Conservation (phyloP, 2,113 vertebrate genomes). For the Perca schrenkii region DNA sequence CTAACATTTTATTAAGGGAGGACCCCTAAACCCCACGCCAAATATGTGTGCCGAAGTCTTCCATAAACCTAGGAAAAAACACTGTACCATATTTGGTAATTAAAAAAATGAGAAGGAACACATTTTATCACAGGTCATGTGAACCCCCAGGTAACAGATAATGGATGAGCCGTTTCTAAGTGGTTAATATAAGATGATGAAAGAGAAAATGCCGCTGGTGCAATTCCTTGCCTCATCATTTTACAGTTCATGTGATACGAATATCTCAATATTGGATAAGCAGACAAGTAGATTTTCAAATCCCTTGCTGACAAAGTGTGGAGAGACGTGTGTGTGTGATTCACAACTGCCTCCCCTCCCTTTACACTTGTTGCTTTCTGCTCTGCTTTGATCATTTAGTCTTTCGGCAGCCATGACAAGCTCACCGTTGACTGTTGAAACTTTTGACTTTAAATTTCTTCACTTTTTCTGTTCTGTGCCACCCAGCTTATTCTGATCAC, state of each 20-base stretch:
- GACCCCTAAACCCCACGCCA: no score
- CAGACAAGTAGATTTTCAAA: constrained; percentile 48
- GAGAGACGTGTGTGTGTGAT: constrained; percentile 45
- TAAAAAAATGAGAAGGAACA: neutral
- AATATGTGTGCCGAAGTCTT: no score
- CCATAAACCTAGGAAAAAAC: no score
- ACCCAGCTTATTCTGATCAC: constrained; percentile 21
- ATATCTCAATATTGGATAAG: constrained; percentile 48
- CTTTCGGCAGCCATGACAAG: constrained; percentile 53
- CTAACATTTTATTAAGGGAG: no score
- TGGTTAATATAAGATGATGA: constrained; percentile 34
- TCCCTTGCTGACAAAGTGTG: constrained; percentile 44
- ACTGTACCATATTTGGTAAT: neutral
- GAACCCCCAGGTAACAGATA: constrained; percentile 26
- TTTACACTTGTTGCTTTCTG: constrained; percentile 55
- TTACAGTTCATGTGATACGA: constrained; percentile 37
- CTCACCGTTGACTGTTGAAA: constrained; percentile 41
- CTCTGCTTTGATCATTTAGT: constrained; percentile 64
- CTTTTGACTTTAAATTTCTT: constrained; percentile 36
- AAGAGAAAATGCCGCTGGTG: constrained; percentile 23
- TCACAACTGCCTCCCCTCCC: constrained; percentile 34
- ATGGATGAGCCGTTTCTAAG: constrained; percentile 36
- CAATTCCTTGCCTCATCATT: constrained; percentile 28
- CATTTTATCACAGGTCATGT: constrained; percentile 5
- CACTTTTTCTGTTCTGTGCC: constrained; percentile 15